Percentiles rank a stretch among this genome's conserved stretches.
phyloP scores from a whole-genome alignment of 2,888 invertebrate species.

The Epinotia brunnichana region DNA sequence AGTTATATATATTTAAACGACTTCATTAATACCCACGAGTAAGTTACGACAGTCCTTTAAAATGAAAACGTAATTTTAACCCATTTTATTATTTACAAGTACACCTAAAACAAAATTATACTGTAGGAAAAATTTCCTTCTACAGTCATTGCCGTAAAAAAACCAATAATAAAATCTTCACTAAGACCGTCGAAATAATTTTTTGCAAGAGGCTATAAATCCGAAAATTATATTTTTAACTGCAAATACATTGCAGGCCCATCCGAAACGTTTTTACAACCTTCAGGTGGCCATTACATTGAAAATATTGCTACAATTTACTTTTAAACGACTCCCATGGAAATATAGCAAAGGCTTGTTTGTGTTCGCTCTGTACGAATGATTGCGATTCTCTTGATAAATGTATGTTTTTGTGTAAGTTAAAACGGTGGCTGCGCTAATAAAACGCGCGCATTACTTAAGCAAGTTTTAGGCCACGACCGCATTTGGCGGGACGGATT shows the following conservation, averaged over 20 bases:
- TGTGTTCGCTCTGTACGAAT: slow-evolving; percentile 49
- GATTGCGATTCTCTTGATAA: slow-evolving; percentile 49
- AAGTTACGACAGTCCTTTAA: not conserved
- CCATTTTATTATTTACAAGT: not conserved
- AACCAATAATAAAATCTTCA: slow-evolving; percentile 34
- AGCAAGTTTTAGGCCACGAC: not conserved
- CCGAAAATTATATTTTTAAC: slow-evolving; percentile 43
- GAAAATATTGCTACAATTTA: slow-evolving; percentile 58
- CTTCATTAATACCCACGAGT: no score
- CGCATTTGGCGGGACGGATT: no score
- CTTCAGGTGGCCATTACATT: slow-evolving; percentile 58
- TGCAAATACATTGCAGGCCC: slow-evolving; percentile 42
- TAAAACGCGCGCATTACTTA: not conserved
- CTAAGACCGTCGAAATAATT: slow-evolving; percentile 28
- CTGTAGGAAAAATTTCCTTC: no score
- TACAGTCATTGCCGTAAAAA: slow-evolving; percentile 13
- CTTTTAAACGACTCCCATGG: slow-evolving; percentile 58
- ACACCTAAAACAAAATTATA: no score
- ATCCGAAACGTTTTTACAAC: slow-evolving; percentile 51
- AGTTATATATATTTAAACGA: no score
- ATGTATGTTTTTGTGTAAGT: slow-evolving; percentile 32
- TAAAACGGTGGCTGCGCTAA: not conserved
- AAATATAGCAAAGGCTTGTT: slow-evolving; percentile 48
- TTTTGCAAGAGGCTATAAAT: slow-evolving; percentile 42
- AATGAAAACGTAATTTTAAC: not conserved